Evolutionary conservation across 2,797 vertebrate species (phyloP), one percentile per base, ranked within the genome.

Genomic region (Poeciliopsis turneri): DNA sequence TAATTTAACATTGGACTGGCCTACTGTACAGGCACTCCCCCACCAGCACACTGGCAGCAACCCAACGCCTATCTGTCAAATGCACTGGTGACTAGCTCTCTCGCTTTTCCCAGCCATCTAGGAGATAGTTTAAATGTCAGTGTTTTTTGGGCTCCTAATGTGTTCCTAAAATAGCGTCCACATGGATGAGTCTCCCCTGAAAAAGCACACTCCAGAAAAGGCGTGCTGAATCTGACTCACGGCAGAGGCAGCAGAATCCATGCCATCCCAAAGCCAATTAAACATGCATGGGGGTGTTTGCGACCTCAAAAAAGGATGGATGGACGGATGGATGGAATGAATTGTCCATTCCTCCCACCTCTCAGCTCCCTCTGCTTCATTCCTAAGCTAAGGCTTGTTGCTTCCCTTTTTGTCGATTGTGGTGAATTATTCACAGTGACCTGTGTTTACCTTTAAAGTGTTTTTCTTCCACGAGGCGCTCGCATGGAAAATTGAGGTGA

Each of bases 181-280:
- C 87, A 90, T 89, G 51, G 86, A 91, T 88, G 87, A 90, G 90
- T 77, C 86, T 85, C 82, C 39, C 23, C 30, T 88, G 83, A 91
- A 91, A 90, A 92, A 78, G 64, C 82, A 79, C 53, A 70, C 85
- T 92, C 82, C 81, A 90, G 86, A 89, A 89, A 87, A 86, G 82
- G 82, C 86, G 74, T 76, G 78, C 79, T 74, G 84, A 77, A 86
- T 90, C 84, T 93, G 93, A 91, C 88, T 92, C 93, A 93, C 83
- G 91, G 92, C 90, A 86, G 84, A 92, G 84, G 89, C 92, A 92
- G 88, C 87, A 87, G 86, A 91, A 90, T 88, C 88, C 85, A 85
- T 80, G 78, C 64, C 88, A 84, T 90, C 91, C 85, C 82, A 92
- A 89, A 94, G 92, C 88, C 90, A 93, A 95, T 94, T 92, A 93